Evolutionary conservation across 2,888 invertebrate genomes (phyloP).

Genomic region (Steromphala cineraria): DNA sequence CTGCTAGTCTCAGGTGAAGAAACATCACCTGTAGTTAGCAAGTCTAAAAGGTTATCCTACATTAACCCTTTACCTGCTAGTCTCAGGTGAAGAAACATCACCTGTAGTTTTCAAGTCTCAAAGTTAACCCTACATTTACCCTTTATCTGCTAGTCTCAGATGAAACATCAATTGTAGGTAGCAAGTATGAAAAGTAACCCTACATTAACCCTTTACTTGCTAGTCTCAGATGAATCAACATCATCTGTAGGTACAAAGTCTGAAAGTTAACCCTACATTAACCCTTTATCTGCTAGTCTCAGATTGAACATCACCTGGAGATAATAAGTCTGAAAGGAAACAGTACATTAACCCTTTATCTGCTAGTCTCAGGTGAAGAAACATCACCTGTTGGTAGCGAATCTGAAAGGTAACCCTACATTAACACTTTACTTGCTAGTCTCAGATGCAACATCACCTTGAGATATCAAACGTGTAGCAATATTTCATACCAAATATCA

Average conservation of each 20-base stretch:
- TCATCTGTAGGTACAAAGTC: slow-evolving; percentile 55
- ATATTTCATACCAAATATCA: no score
- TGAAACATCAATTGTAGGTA: no score
- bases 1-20: not conserved
- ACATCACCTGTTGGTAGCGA: slow-evolving; percentile 58
- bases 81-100: no score
- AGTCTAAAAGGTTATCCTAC: slow-evolving; percentile 52
- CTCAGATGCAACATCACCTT: slow-evolving; percentile 14
- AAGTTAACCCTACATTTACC: no score
- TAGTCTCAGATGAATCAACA: no score
- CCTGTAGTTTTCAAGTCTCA: no score
- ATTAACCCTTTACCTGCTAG: not conserved
- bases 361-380: no score
- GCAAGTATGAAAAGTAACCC: no score
- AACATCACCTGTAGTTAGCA: slow-evolving; percentile 47
- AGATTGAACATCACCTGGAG: slow-evolving; percentile 36
- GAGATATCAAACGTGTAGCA: no score
- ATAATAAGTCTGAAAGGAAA: slow-evolving; percentile 58
- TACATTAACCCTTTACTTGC: no score
- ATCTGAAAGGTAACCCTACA: slow-evolving; percentile 55
- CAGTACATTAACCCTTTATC: not conserved
- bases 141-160: no score
- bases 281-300: not conserved
- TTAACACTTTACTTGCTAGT: not conserved
- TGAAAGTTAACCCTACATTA: slow-evolving; percentile 51